phyloP scores from a whole-genome alignment of 2,113 vertebrate genomes.

The Hassar affinis region DNA sequence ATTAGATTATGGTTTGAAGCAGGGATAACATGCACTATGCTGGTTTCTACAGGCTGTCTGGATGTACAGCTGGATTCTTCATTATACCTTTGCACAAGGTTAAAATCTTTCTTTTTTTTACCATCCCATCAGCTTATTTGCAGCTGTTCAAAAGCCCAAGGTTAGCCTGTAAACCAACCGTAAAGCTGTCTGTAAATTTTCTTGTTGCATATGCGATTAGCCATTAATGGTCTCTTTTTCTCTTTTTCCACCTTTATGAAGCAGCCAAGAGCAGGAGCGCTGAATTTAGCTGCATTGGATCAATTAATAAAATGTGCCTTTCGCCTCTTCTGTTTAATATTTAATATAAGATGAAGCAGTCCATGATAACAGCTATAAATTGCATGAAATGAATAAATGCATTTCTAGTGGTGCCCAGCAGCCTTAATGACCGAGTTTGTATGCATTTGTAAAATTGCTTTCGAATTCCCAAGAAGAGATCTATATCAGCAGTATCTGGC shows the following conservation, averaged over 20 bases:
- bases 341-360: conserved; percentile 11
- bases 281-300: conserved; percentile 9
- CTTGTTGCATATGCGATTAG: not conserved
- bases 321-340: not conserved
- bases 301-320: conserved; percentile 9
- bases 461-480: not conserved
- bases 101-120: not conserved
- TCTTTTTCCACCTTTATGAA: not conserved
- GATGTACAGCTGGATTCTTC: not conserved
- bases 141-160: not conserved
- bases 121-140: not conserved
- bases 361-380: conserved; percentile 4
- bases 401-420: not conserved
- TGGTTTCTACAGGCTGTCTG: not conserved
- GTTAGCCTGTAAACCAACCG: not conserved
- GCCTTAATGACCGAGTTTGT: not conserved
- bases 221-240: not conserved
- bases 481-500: not conserved
- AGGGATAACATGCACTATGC: not conserved
- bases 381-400: not conserved
- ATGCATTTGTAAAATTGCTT: not conserved
- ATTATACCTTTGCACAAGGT: not conserved
- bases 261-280: not conserved
- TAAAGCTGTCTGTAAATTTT: not conserved
- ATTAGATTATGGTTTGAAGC: not conserved